A percentile compares a stretch with the other conserved stretches of the same genome.
Evolutionary conservation across 2,797 vertebrate genomes (phyloP).

Genomic region (Galaxias olidus): DNA sequence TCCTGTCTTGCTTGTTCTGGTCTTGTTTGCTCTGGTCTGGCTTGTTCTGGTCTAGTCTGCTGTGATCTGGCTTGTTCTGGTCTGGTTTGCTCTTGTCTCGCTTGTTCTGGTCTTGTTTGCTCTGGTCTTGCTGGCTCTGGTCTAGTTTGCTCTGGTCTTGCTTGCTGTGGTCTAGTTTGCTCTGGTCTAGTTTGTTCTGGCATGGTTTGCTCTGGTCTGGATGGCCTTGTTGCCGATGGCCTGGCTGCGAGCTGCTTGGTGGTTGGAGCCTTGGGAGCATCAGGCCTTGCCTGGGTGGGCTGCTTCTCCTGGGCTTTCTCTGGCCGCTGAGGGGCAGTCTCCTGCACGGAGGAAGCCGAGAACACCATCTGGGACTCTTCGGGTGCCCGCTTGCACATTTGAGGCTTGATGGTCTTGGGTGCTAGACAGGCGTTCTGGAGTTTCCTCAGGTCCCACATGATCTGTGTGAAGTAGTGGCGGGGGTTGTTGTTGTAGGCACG

Average conservation of each 20-base stretch:
- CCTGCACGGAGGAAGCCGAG: slow-evolving; percentile 44
- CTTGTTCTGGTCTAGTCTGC: slow-evolving; percentile 10
- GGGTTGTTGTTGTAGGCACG: slow-evolving; percentile 77
- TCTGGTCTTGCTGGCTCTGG: slow-evolving; percentile 9
- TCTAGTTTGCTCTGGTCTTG: too few relatives aligned
- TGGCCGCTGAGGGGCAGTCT: slow-evolving; percentile 7
- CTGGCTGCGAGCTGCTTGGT: too few relatives aligned
- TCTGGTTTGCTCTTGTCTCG: slow-evolving; percentile 8
- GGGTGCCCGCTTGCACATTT: slow-evolving; percentile 77
- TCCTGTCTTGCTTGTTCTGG: slow-evolving; percentile 12
- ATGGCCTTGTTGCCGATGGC: too few relatives aligned
- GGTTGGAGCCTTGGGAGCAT: too few relatives aligned
- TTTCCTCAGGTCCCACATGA: slow-evolving; percentile 76
- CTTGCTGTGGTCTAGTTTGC: too few relatives aligned
- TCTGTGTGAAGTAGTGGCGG: slow-evolving; percentile 80
- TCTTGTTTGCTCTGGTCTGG: slow-evolving; percentile 18
- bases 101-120: slow-evolving; percentile 6
- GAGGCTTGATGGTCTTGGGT: slow-evolving; percentile 62
- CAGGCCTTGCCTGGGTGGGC: neutral
- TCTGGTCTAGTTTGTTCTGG: too few relatives aligned
- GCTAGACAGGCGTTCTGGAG: slow-evolving; percentile 73
- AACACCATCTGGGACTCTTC: slow-evolving; percentile 77
- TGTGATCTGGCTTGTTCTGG: slow-evolving; percentile 10
- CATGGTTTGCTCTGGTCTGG: too few relatives aligned
- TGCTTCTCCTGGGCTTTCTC: slow-evolving; percentile 11